These are phyloP conservation scores for Peribatodes rhomboidaria DNA, from an alignment of 2,888 invertebrate species.

Conservation along the genomic window DNA sequence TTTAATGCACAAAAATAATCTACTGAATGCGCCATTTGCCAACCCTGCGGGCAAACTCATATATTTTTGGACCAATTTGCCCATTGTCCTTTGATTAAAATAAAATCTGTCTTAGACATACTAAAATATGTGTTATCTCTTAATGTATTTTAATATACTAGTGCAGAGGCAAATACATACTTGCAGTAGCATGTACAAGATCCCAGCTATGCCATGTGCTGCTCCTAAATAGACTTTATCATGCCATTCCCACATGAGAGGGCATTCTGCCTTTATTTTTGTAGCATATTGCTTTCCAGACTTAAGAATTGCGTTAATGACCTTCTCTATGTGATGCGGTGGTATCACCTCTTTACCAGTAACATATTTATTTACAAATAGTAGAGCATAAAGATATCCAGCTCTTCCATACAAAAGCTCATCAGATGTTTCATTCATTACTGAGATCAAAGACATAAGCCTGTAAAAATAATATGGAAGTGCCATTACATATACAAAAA, in stretches of 20 bases:
- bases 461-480: conserved; percentile 68
- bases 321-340: conserved; percentile 86
- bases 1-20: too few species aligned
- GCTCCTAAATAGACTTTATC: conserved; percentile 94
- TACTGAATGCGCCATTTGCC: too few species aligned
- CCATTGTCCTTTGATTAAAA: too few species aligned
- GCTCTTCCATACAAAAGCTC: conserved; percentile 94
- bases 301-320: conserved; percentile 86
- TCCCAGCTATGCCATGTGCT: conserved; percentile 96
- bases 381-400: conserved; percentile 92
- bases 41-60: too few species aligned
- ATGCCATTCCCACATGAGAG: conserved; percentile 95
- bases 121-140: too few species aligned
- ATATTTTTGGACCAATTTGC: too few species aligned
- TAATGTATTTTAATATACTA: too few species aligned
- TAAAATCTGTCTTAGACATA: too few species aligned
- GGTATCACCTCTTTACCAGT: conserved; percentile 86
- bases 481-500: neutral
- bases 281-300: conserved; percentile 88
- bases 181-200: conserved; percentile 93
- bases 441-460: conserved; percentile 83
- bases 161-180: conserved; percentile 69
- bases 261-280: conserved; percentile 84
- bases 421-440: conserved; percentile 89
- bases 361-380: conserved; percentile 91